Base-by-base conservation (phyloP, 64 coral and sea anemone genomes). In the Porites australiensis region DNA sequence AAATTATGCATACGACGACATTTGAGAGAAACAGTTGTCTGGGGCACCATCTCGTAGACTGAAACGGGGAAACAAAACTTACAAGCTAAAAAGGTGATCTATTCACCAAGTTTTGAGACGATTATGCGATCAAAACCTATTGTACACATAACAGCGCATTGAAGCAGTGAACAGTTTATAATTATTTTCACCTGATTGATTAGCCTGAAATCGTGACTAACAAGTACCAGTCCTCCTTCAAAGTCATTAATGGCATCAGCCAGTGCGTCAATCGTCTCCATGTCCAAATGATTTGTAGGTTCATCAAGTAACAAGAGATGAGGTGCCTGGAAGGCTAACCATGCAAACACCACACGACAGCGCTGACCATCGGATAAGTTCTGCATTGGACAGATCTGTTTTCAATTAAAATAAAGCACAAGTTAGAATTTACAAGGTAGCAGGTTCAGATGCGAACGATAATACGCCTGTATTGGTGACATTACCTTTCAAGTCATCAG, bases 261-360 rank as follows among this genome's bases (percentile, higher is more conserved):
- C 64, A 99, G 54, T 3, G 98, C 91, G 43, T 99, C 98, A 58
- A 99, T 99, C 1, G 98, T 99, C 77, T 99, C 98, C 75, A 99
- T 99, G 64, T 99, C 98, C 72, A 99, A 91, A 21, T 99, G 98
- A 90, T 99, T 99, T 5, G 98, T 99, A 27, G 98, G 98, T 99
- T 99, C 98, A 44, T 99, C 98, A 83, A 99, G 94, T 18, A 99
- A 67, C 8, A 99, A 63, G 53, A 99, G 85, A 69, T 99, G 98
- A 20, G 98, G 98, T 9, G 94, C 68, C 75, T 99, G 98, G 72
- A 91, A 99, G 1, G 98, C 91, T 18, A 99, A 82, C 98, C 98
- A 99, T 58, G 98, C 98, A 91, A 99, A 99, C 4, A 99, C 98
- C 50, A 99, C 98, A 64, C 98, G 92, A 61, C 98, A 99, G 52